Conservation (phyloP, 2,113 vertebrate species). For the Channa maculata region DNA sequence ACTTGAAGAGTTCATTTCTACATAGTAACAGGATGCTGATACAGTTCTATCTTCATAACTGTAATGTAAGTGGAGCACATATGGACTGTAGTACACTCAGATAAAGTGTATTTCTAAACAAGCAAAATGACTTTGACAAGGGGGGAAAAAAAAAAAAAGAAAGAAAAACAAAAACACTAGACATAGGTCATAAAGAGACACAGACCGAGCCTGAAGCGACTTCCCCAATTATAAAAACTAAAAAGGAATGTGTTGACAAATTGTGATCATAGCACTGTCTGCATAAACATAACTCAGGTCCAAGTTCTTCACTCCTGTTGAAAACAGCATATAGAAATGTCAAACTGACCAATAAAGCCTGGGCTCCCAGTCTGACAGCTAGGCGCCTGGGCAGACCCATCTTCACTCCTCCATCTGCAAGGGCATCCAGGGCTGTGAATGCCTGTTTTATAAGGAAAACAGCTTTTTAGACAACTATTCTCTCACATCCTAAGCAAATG, state of each 20-base stretch:
- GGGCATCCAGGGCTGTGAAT: constrained; percentile 94
- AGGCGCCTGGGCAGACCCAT: constrained; percentile 96
- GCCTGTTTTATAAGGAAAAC: constrained; percentile 81
- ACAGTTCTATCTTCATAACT: background rate
- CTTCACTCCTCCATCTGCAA: constrained; percentile 97
- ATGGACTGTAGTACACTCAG: background rate
- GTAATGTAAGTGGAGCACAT: background rate
- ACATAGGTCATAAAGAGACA: constrained; percentile 9
- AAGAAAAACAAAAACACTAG: background rate
- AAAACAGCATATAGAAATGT: background rate
- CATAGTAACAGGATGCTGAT: background rate
- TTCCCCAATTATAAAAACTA: background rate
- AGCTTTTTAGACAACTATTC: background rate
- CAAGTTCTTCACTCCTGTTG: background rate
- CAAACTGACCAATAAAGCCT: constrained; percentile 92
- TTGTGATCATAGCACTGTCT: constrained; percentile 9
- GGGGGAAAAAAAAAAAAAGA: background rate
- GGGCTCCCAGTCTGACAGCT: constrained; percentile 93
- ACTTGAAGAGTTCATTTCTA: background rate
- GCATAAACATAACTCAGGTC: background rate
- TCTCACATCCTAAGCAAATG: background rate
- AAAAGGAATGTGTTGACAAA: constrained; percentile 2
- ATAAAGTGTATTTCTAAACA: background rate
- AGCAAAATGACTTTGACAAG: too few species aligned
- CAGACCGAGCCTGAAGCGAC: constrained; percentile 14